These are phyloP conservation scores for Aphaenogaster ashmeadi DNA, from an alignment of 1,140 invertebrate genomes.

Conservation along the genomic window DNA sequence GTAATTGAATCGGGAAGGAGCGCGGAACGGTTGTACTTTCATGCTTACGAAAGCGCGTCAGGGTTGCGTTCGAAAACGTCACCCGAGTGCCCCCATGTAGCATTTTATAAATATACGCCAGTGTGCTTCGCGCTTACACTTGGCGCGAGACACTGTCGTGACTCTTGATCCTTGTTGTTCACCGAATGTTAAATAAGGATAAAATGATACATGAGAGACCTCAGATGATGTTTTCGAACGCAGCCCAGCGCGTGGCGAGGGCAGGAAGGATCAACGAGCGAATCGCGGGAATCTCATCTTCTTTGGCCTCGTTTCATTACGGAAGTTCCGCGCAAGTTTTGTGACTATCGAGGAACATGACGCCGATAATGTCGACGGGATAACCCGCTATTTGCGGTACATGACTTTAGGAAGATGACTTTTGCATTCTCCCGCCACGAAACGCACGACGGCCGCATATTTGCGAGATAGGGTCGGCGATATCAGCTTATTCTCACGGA, in stretches of 20 bases:
- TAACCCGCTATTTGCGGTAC: neutral
- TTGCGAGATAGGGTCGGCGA: neutral
- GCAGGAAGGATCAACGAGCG: conserved; percentile 44
- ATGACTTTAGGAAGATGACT: conserved; percentile 25
- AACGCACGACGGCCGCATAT: neutral
- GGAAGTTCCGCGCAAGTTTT: conserved; percentile 41
- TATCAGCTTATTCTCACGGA: neutral
- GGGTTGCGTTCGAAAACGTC: too few species aligned
- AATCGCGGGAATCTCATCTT: conserved; percentile 49
- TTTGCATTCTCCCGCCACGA: conserved; percentile 44
- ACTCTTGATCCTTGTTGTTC: too few species aligned
- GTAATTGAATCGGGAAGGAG: conserved; percentile 70
- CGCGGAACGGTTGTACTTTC: neutral
- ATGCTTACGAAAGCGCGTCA: conserved; percentile 14
- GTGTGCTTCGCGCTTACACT: too few species aligned
- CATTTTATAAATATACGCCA: too few species aligned
- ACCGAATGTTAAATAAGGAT: too few species aligned
- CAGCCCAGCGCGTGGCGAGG: neutral
- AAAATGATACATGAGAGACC: too few species aligned
- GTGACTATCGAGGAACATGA: neutral
- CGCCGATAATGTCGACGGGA: neutral
- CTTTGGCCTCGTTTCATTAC: conserved; percentile 58
- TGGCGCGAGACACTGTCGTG: too few species aligned
- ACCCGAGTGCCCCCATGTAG: too few species aligned
- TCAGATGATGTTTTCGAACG: too few species aligned